Percentiles rank a stretch among this genome's conserved stretches.
These are phyloP conservation scores for Aspidiotus destructor DNA, from an alignment of 2,888 invertebrate genomes.

Conservation along the genomic window DNA sequence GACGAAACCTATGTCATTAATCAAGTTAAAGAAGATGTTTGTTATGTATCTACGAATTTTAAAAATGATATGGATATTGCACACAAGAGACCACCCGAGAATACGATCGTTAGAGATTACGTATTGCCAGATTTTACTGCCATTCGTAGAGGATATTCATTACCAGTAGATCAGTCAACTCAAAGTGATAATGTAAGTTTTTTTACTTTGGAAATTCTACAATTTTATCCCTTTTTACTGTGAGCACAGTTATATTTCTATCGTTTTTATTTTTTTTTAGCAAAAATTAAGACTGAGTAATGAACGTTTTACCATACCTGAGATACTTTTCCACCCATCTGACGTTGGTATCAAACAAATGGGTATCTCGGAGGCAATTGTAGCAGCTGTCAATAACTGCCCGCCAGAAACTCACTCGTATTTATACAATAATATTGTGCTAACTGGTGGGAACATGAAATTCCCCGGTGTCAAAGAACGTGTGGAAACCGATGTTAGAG, in stretches of 20 bases:
- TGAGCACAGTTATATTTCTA: neutral
- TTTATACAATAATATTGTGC: conserved; percentile 70
- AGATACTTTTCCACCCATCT: conserved; percentile 85
- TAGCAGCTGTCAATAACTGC: conserved; percentile 63
- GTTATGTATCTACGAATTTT: conserved; percentile 82
- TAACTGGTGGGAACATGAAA: conserved; percentile 68
- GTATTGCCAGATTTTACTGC: conserved; percentile 92
- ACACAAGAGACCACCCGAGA: conserved; percentile 50
- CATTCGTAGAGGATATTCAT: conserved; percentile 66
- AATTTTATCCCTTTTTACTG: conserved; percentile 7
- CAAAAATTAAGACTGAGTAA: conserved; percentile 81
- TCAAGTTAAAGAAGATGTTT: conserved; percentile 95
- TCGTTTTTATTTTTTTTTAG: conserved; percentile 42
- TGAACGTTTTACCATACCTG: conserved; percentile 90
- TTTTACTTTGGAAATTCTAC: neutral
- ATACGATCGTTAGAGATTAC: conserved; percentile 75
- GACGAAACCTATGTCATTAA: conserved; percentile 98
- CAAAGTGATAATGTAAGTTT: conserved; percentile 37
- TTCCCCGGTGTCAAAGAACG: conserved; percentile 78
- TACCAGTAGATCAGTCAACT: conserved; percentile 44
- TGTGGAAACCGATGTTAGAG: conserved; percentile 65
- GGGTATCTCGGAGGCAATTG: conserved; percentile 84
- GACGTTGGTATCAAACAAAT: conserved; percentile 85
- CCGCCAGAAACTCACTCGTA: conserved; percentile 64
- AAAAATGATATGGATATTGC: conserved; percentile 66